Evolutionary conservation across 2,797 vertebrate species (phyloP).

Genomic region (Lagodon rhomboides): DNA sequence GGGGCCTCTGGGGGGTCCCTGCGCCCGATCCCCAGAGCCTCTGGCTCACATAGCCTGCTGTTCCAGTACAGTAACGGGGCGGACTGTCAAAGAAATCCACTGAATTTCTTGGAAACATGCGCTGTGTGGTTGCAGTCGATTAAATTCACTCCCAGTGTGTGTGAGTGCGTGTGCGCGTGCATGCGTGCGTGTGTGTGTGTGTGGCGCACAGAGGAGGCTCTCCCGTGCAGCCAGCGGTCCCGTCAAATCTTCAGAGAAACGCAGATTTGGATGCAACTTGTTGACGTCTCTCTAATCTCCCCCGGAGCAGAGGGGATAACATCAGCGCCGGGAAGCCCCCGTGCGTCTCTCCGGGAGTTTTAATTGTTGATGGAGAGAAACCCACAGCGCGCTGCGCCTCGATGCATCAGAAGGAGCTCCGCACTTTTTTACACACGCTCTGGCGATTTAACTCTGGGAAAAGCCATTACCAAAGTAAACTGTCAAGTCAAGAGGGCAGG

Average conservation of each 20-base stretch:
- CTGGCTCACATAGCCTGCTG: neutral
- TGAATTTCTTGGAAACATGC: conserved; percentile 26
- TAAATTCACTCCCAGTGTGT: conserved; percentile 12
- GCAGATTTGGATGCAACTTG: conserved; percentile 44
- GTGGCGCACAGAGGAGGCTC: neutral
- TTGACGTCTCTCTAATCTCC: conserved; percentile 27
- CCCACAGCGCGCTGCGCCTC: conserved; percentile 25
- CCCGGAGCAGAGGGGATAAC: neutral
- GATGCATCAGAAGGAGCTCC: conserved; percentile 19
- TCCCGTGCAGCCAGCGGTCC: conserved; percentile 9
- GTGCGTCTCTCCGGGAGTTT: neutral
- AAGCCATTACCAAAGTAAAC: neutral
- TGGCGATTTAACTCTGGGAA: conserved; percentile 19
- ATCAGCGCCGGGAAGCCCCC: conserved; percentile 22
- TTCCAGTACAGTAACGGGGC: neutral
- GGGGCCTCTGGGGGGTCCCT: neutral
- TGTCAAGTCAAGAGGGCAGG: neutral
- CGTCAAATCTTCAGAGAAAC: conserved; percentile 29
- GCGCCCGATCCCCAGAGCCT: conserved; percentile 1
- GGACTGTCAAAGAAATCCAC: conserved; percentile 23
- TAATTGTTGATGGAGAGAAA: neutral
- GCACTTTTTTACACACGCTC: conserved; percentile 27
- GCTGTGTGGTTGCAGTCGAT: conserved; percentile 8
- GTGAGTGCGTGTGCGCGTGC: neutral
- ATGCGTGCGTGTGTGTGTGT: neutral